These are phyloP conservation scores for Sesia apiformis DNA, from an alignment of 2,888 invertebrate species.

Conservation along the genomic window DNA sequence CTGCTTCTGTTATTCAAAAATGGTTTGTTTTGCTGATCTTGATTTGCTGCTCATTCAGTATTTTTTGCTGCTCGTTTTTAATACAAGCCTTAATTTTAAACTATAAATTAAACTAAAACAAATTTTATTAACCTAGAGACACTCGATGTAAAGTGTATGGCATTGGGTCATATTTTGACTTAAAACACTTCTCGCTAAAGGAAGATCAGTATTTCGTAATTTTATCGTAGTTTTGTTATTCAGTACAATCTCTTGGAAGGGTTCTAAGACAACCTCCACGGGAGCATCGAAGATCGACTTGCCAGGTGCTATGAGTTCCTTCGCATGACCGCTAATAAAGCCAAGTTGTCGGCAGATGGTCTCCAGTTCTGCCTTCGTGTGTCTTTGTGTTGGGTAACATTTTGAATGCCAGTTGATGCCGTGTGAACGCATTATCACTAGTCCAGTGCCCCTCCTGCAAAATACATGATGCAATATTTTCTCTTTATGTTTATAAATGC, in stretches of 20 bases:
- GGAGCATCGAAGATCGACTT: conserved; percentile 26
- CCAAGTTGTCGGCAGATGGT: conserved; percentile 78
- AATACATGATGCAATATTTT: too few relatives aligned
- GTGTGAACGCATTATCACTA: conserved; percentile 77
- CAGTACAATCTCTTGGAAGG: conserved; percentile 46
- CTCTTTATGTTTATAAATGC: too few relatives aligned
- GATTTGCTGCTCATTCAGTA: too few relatives aligned
- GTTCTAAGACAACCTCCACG: conserved; percentile 40
- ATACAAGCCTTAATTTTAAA: too few relatives aligned
- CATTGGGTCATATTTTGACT: conserved; percentile 37
- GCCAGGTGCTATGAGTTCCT: conserved; percentile 35
- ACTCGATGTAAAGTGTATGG: conserved; percentile 64
- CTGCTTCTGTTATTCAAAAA: too few relatives aligned
- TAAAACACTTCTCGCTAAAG: conserved; percentile 42
- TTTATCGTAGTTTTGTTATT: conserved; percentile 52
- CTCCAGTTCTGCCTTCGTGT: conserved; percentile 70
- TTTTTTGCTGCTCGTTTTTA: too few relatives aligned
- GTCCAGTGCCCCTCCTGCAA: conserved; percentile 75
- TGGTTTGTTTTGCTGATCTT: too few relatives aligned
- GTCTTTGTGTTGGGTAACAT: conserved; percentile 73
- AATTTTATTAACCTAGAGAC: conserved; percentile 25
- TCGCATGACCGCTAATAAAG: conserved; percentile 72
- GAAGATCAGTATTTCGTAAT: conserved; percentile 46
- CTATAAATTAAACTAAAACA: too few relatives aligned
- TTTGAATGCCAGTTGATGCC: conserved; percentile 81